Conservation (phyloP, 2,113 vertebrate genomes). For the Embiotoca jacksoni region DNA sequence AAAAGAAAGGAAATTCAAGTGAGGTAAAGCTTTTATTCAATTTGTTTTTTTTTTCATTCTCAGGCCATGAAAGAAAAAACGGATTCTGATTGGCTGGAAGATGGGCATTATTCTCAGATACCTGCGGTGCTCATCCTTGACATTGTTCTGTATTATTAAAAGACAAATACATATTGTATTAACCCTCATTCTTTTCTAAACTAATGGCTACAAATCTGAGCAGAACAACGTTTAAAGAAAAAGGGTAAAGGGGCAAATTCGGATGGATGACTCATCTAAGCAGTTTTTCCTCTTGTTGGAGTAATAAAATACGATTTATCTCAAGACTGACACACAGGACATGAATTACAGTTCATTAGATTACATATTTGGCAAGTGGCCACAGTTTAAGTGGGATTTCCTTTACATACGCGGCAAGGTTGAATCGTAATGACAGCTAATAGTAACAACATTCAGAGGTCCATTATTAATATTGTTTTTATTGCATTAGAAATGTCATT, state of each 20-base stretch:
- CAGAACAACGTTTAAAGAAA: neutral
- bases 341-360: constrained; percentile 19
- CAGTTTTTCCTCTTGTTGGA: neutral
- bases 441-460: neutral
- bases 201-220: neutral
- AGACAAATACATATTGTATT: neutral
- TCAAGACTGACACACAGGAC: neutral
- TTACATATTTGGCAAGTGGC: constrained; percentile 18
- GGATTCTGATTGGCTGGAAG: neutral
- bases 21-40: constrained; percentile 22
- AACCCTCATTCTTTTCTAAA: neutral
- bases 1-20: constrained; percentile 10
- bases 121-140: neutral
- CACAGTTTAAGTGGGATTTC: neutral
- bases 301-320: constrained; percentile 2
- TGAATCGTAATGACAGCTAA: neutral
- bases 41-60: neutral
- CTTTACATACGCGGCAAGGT: neutral
- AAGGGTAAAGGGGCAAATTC: neutral
- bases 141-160: constrained; percentile 14
- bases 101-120: neutral
- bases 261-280: constrained; percentile 1
- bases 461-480: neutral
- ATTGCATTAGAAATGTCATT: constrained; percentile 13
- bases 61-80: neutral